Evolutionary conservation across 2,888 invertebrate species (phyloP), one percentile per base, ranked within the genome.

Genomic region (Myathropa florea): DNA sequence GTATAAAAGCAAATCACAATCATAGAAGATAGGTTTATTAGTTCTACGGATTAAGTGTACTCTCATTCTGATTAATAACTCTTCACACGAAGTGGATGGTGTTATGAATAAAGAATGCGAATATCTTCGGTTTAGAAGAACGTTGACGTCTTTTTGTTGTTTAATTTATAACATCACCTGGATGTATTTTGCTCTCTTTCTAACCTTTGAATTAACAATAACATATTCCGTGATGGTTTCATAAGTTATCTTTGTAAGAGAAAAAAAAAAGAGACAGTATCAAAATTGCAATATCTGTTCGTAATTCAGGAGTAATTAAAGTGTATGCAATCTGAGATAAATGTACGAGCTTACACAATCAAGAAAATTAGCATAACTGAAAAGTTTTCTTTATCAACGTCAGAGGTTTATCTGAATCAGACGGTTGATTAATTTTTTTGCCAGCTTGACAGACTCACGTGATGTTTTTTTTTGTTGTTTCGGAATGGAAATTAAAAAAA

Each of bases 131-230:
- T 24, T 67, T 46, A 6, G 18, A 23, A 72, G 61, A 21, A 9
- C 36, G 36, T 36, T 73, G 73, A 73, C 73, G 73, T 73, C 64
- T 63, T 26, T 73, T 73, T 24, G 73, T 33, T 18, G 65, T 65
- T 57, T 55, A 28, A 30, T 63, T 33, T 73, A n/a, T 30, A 26
- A 21, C 12, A 6, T 9, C 23, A 36, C 4, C 39, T 39, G 39
- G 2, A 0, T 39, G 55, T 26, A 64, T 36, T 55, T 57, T 23
- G 46, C 28, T 68, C 1, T 61, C n/a, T 60, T 46, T 46, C 60
- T 61, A 68, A 76, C 53, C 67, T 39, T 26, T 21, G 30, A 75
- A 18, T 59, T 28, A 59, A 57, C 24, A 63, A 23, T 60, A 28
- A 60, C n/a, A 14, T 14, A 10, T 28, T 60, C 2, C 7, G 64